Percentiles rank a stretch among this genome's conserved stretches.
Conservation (phyloP, 2,113 vertebrate genomes). For the Hydrochoerus hydrochaeris region DNA sequence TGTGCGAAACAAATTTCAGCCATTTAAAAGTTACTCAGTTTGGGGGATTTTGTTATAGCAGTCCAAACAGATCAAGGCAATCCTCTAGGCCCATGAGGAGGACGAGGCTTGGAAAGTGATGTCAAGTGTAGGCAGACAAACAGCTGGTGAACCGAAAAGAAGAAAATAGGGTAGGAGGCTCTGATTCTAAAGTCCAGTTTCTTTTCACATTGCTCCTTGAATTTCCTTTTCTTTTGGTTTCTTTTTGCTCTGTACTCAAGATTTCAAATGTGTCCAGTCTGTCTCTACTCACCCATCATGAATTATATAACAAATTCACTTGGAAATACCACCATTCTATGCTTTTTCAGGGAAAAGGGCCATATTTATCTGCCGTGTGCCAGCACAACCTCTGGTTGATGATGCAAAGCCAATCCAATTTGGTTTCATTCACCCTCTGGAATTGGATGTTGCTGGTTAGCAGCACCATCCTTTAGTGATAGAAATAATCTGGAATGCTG, state of each 20-base stretch:
- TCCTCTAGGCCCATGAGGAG: neutral
- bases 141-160: neutral
- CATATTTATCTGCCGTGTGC: neutral
- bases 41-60: neutral
- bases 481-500: slow-evolving; percentile 51
- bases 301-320: neutral
- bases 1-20: neutral
- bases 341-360: neutral
- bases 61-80: neutral
- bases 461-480: slow-evolving; percentile 5
- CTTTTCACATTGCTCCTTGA: neutral
- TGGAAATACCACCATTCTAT: neutral
- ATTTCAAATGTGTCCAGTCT: neutral
- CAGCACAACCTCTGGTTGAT: neutral
- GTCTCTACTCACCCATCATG: neutral
- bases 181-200: neutral
- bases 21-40: neutral
- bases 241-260: neutral
- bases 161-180: neutral
- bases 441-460: neutral
- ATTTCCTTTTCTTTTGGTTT: neutral
- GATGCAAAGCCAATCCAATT: neutral
- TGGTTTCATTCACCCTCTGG: neutral
- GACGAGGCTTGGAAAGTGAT: neutral
- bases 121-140: neutral